A percentile compares a stretch with the other conserved stretches of the same genome.
Evolutionary conservation across 1,140 invertebrate genomes (phyloP).

Genomic region (Kradibia gibbosae): DNA sequence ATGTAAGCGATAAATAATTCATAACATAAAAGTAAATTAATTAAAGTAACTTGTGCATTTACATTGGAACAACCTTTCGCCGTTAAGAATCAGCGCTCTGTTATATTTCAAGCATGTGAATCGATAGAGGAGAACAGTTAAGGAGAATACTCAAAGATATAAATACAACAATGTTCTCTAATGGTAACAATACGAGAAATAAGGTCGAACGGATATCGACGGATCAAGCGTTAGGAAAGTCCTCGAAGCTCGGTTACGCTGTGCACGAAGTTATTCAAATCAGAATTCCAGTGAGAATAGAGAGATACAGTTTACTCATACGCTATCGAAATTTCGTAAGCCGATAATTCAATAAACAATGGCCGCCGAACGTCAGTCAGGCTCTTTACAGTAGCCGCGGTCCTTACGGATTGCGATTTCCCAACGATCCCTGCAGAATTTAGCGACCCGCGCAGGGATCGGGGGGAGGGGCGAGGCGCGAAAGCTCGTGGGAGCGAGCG

Average conservation of each 20-base stretch:
- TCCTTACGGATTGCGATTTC: neutral
- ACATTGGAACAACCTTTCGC: too few relatives aligned
- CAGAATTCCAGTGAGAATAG: neutral
- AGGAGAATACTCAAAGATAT: too few relatives aligned
- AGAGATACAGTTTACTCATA: neutral
- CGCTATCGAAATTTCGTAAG: neutral
- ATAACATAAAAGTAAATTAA: too few relatives aligned
- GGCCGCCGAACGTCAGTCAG: neutral
- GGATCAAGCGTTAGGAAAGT: neutral
- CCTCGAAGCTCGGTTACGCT: neutral
- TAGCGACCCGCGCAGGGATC: too few relatives aligned
- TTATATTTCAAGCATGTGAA: too few relatives aligned
- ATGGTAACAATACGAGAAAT: neutral
- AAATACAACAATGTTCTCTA: too few relatives aligned
- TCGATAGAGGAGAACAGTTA: too few relatives aligned
- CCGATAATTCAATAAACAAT: neutral
- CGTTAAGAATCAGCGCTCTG: too few relatives aligned
- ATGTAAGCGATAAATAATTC: too few relatives aligned
- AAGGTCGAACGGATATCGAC: neutral
- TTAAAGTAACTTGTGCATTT: too few relatives aligned
- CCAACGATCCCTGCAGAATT: neutral
- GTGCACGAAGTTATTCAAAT: neutral
- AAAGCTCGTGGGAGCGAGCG: neutral
- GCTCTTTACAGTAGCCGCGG: neutral
- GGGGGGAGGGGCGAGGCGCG: neutral